A percentile compares a stretch with the other conserved stretches of the same genome.
Conservation (phyloP, 2,113 vertebrate species). For the Neopipo cinnamomea region DNA sequence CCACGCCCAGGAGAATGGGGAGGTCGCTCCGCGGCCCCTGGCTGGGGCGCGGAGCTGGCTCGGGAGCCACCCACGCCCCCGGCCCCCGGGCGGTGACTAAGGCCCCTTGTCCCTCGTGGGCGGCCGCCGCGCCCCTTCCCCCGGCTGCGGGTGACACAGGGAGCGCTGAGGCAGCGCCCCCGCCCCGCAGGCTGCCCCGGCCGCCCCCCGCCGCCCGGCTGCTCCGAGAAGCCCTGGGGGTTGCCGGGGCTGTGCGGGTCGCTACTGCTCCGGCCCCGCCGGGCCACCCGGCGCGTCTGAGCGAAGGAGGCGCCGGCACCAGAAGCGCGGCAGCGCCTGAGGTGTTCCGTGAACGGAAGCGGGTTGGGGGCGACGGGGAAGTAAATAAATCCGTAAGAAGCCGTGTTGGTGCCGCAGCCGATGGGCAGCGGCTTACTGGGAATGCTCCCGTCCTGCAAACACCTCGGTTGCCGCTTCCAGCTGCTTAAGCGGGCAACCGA, state of each 20-base stretch:
- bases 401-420: not conserved
- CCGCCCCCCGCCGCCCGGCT: not conserved
- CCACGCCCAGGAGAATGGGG: not conserved
- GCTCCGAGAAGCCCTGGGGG: not conserved
- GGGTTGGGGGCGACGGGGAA: not conserved
- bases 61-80: no score
- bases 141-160: not conserved
- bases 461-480: not conserved
- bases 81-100: not conserved
- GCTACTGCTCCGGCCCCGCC: not conserved
- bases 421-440: not conserved
- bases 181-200: not conserved
- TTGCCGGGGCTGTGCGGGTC: not conserved
- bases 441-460: accelerated
- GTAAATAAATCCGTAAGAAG: not conserved
- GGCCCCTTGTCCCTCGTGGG: not conserved
- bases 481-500: accelerated
- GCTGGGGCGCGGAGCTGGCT: not conserved
- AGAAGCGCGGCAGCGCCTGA: not conserved
- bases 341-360: not conserved
- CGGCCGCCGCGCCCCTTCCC: not conserved
- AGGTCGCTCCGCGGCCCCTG: no score
- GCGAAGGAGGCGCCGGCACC: not conserved
- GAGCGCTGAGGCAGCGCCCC: not conserved
- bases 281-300: not conserved